Evolutionary conservation across 2,888 invertebrate species (phyloP).

Genomic region (Bhutanitis thaidina): DNA sequence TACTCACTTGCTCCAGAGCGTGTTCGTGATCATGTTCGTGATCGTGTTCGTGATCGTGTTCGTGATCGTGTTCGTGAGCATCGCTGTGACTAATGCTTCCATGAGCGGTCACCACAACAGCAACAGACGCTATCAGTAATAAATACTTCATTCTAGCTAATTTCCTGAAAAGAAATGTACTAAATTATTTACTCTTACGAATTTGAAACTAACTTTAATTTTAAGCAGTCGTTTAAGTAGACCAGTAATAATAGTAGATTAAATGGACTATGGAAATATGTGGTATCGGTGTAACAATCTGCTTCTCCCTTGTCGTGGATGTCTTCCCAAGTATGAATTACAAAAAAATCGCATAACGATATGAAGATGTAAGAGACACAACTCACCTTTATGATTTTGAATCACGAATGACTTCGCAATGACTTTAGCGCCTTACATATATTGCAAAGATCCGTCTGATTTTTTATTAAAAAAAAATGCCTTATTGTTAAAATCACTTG

Average conservation of each 20-base stretch:
- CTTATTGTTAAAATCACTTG: neutral
- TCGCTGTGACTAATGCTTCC: slow-evolving; percentile 5
- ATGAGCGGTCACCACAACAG: slow-evolving; percentile 4
- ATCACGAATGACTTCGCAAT: slow-evolving; percentile 2
- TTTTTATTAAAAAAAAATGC: neutral
- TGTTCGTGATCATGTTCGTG: no score
- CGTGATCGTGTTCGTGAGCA: neutral
- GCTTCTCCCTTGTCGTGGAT: no score
- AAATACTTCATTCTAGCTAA: slow-evolving; percentile 5
- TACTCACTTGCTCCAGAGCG: no score
- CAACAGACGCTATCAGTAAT: slow-evolving; percentile 2
- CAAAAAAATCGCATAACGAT: neutral
- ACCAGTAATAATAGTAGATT: no score
- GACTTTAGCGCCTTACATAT: neutral
- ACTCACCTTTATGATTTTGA: slow-evolving; percentile 12
- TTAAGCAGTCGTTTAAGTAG: no score
- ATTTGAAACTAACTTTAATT: no score
- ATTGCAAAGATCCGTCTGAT: neutral
- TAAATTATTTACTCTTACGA: no score
- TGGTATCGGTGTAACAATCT: no score
- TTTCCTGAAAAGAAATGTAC: neutral
- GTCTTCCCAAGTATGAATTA: no score
- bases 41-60: neutral
- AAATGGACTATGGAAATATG: no score
- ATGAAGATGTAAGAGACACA: neutral